Base-by-base conservation (phyloP, 2,113 vertebrate species). In the Pygoscelis adeliae region DNA sequence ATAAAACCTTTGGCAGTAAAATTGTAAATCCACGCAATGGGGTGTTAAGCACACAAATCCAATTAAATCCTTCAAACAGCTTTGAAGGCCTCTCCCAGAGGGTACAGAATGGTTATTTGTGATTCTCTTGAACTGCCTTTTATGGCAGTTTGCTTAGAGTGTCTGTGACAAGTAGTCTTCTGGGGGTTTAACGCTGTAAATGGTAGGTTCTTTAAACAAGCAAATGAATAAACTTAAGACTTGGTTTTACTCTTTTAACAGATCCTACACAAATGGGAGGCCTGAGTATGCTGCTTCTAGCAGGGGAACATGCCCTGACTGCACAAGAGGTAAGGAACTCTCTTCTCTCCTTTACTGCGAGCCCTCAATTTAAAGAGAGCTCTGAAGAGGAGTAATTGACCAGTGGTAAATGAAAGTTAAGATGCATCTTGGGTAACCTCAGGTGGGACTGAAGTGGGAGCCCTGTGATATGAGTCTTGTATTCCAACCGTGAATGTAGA, bases 261-360 rank as follows among this genome's bases (percentile, higher is more conserved):
- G 99, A 99, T 98, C 99, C 99, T 88, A 99, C 99, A 34, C 99
- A 99, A 95, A 99, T 99, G 99, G 99, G 99, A 97, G 99, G 99
- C 88, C 98, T 99, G 55, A 99, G 99, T 98, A 99, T 99, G 99
- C 98, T 99, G 98, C 99, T 99, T 95, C 97, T 99, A 98, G 99
- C 99, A 77, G 99, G 99, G 80, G 99, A 99, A 94, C 99, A 99
- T 88, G 99, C 99, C 83, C 99, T 99, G 96, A 99, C 99, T 92
- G 98, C 99, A 95, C 98, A 99, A 97, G 99, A 99, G 99, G 99
- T 99, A 98, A 95, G 98, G 63, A 73, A 15, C 61, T 84, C 40
- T 63, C 21, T 83, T 88, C 38, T 66, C 7, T 70, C 10, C 23
- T 9, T 65, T 63, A 66, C 32, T 2, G 8, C 0, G 1, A 83